Evolutionary conservation across 2,113 vertebrate species (phyloP), one percentile per base, ranked within the genome.

Genomic region (Dasyprocta punctata): DNA sequence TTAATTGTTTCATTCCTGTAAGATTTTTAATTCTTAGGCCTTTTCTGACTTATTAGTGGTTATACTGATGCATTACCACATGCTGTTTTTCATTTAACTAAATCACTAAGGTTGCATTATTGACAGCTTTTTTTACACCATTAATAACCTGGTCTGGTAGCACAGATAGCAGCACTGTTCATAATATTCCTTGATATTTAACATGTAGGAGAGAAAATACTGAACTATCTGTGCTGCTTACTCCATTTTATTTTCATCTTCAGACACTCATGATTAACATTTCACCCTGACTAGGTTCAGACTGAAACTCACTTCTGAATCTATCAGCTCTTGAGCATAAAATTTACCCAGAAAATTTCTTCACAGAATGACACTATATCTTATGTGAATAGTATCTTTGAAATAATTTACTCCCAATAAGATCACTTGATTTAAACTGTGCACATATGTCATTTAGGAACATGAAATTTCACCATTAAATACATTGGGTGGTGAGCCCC

Each of bases 251-350:
- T 90, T 96, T 96, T 94, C 28, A 17, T 94, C 36, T 7, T 86
- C 44, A 56, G 89, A 89, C 81, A 58, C 47, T 96, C 38, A 69
- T 61, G 54, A 58, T 61, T 92, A 89, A 75, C 38, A 60, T 91
- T 93, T 96, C 80, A 89, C 56, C 41, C 24, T 47, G 80, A 58
- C n/a, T 80, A 77, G 17, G 58, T 93, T 90, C 33, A 71, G 89
- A n/a, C 49, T 61, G 60, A 91, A 95, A 73, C 89, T 93, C 61
- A 92, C 61, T 96, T 94, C 73, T 89, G 67, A 94, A 83, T 73
- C 38, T 91, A 82, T 60, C 33, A 82, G 61, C 38, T 97, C 92
- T 52, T 69, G 44, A 89, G 71, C 44, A 60, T 54, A 96, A 96
- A 89, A 90, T 77, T 96, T 81, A 54, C 44, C 71, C 67, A 89